Percentiles rank a stretch among this genome's conserved stretches.
Conservation (phyloP, 2,113 vertebrate genomes). For the Ailurus styani region DNA sequence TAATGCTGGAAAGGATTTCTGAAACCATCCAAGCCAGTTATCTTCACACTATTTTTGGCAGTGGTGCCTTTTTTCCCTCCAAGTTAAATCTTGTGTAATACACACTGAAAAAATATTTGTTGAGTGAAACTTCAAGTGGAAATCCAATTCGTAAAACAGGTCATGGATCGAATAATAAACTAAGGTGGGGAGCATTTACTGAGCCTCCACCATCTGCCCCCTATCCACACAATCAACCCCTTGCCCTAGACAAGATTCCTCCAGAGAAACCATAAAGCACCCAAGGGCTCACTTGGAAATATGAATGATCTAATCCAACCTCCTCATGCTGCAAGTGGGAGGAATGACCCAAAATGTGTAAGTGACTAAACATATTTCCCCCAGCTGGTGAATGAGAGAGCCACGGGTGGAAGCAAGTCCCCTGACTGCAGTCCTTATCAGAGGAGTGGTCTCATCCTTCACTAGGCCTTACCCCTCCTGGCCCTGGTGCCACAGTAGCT, state of each 20-base stretch:
- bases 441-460: no score
- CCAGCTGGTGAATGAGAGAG: neutral
- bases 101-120: neutral
- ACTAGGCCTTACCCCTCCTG: rapidly evolving
- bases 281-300: neutral
- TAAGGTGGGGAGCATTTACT: neutral
- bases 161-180: neutral
- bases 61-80: rapidly evolving
- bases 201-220: neutral
- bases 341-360: neutral
- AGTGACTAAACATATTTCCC: neutral
- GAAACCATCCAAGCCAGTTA: neutral
- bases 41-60: neutral
- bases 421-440: neutral
- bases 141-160: neutral
- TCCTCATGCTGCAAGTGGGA: neutral
- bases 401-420: neutral
- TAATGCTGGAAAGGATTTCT: neutral
- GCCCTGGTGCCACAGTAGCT: neutral
- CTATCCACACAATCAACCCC: neutral
- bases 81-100: neutral
- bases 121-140: neutral
- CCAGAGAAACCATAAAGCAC: neutral
- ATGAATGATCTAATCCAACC: neutral
- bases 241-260: neutral